Evolutionary conservation across 2,888 invertebrate genomes (phyloP).

Genomic region (Pyrocoelia pectoralis): DNA sequence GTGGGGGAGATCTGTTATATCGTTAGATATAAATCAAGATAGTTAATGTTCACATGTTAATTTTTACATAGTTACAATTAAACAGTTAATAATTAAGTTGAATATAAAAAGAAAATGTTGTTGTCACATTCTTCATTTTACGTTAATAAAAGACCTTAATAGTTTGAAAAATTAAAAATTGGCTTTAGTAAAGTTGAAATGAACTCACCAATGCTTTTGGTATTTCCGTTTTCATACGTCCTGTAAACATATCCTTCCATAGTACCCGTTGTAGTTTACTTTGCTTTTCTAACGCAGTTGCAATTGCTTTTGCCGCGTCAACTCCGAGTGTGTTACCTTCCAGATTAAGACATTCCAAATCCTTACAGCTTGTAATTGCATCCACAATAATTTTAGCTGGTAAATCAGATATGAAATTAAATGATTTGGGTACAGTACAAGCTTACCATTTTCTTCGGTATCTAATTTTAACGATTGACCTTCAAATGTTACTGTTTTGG

Average conservation of each 20-base stretch:
- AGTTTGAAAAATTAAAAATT: too few relatives aligned
- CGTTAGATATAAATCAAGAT: too few relatives aligned
- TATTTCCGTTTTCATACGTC: conserved; percentile 93
- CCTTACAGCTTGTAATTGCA: conserved; percentile 74
- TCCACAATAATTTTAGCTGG: conserved; percentile 77
- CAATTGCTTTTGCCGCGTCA: conserved; percentile 85
- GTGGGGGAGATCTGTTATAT: too few relatives aligned
- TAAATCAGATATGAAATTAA: conserved; percentile 37
- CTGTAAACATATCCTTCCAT: conserved; percentile 98
- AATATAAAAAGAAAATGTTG: too few relatives aligned
- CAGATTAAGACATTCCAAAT: conserved; percentile 78
- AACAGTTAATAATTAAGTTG: too few relatives aligned
- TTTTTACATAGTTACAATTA: too few relatives aligned
- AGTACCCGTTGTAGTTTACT: conserved; percentile 82
- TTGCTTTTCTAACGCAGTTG: conserved; percentile 78
- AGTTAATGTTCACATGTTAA: too few relatives aligned
- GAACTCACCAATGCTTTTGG: conserved; percentile 82
- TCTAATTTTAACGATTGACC: conserved; percentile 82
- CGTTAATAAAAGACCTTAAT: too few relatives aligned
- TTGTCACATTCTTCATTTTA: too few relatives aligned
- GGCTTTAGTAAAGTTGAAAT: too few relatives aligned
- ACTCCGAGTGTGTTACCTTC: conserved; percentile 95
- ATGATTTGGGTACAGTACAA: neutral
- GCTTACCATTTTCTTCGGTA: conserved; percentile 79
- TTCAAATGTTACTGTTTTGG: conserved; percentile 80